Evolutionary conservation across 2,113 vertebrate genomes (phyloP).

Genomic region (Sylvia atricapilla): DNA sequence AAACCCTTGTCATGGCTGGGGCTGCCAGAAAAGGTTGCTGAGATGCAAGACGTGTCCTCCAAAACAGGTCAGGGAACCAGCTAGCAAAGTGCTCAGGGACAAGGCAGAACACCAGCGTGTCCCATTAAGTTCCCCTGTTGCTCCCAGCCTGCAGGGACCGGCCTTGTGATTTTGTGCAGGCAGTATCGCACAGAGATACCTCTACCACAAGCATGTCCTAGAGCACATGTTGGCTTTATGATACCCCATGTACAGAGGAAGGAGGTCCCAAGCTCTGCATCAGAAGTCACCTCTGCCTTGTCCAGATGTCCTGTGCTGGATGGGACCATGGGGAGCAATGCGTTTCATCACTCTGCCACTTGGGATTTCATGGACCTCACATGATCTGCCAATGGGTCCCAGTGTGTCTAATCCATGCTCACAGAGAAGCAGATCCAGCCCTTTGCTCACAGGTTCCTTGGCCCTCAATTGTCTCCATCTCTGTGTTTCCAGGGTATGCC

Average conservation of each 20-base stretch:
- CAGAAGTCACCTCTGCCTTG: background rate
- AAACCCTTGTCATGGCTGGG: rapidly evolving
- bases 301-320: background rate
- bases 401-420: background rate
- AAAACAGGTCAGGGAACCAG: background rate
- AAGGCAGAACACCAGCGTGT: background rate
- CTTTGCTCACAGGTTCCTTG: background rate
- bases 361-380: background rate
- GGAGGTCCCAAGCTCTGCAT: background rate
- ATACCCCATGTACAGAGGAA: background rate
- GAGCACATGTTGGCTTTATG: background rate
- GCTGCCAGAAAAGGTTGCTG: background rate
- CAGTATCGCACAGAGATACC: background rate
- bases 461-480: background rate
- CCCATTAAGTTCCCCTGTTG: background rate
- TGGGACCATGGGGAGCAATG: background rate
- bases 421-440: background rate
- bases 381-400: background rate
- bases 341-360: background rate
- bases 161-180: background rate
- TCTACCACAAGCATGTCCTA: background rate
- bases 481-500: background rate
- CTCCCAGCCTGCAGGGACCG: background rate
- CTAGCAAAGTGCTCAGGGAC: background rate
- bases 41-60: background rate